phyloP scores from a whole-genome alignment of 2,888 invertebrate species.

The Athripsodes cinereus region DNA sequence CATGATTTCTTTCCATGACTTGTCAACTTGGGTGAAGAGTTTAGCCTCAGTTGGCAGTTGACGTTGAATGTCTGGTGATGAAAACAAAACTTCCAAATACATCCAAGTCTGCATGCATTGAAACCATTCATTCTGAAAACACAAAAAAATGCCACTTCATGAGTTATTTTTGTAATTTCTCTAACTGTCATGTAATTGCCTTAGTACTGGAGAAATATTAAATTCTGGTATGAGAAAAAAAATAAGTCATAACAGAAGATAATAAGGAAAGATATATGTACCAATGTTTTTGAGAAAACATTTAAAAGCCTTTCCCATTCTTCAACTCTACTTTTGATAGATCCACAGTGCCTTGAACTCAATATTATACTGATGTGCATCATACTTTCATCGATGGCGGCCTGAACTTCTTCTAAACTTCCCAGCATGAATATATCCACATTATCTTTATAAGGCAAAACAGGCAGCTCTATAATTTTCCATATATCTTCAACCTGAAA shows the following conservation, averaged over 20 bases:
- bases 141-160: too few relatives aligned
- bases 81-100: conserved; percentile 90
- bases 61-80: conserved; percentile 89
- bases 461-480: conserved; percentile 72
- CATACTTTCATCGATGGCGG: conserved; percentile 76
- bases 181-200: too few relatives aligned
- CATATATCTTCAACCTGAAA: conserved; percentile 73
- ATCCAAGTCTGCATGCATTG: conserved; percentile 90
- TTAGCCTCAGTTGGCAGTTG: conserved; percentile 88
- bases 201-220: too few relatives aligned
- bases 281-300: conserved; percentile 76
- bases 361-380: conserved; percentile 83
- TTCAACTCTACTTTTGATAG: conserved; percentile 74
- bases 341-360: conserved; percentile 79
- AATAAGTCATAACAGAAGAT: too few relatives aligned
- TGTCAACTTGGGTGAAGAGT: conserved; percentile 80
- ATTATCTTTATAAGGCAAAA: conserved; percentile 71
- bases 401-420: conserved; percentile 78
- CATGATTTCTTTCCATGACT: conserved; percentile 87
- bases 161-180: too few relatives aligned
- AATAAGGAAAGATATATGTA: conserved; percentile 36
- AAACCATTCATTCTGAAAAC: conserved; percentile 76
- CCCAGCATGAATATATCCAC: conserved; percentile 82
- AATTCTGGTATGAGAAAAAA: too few relatives aligned
- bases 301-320: conserved; percentile 76